Evolutionary conservation across 2,888 invertebrate genomes (phyloP).

Genomic region (Platycheirus rosarum): DNA sequence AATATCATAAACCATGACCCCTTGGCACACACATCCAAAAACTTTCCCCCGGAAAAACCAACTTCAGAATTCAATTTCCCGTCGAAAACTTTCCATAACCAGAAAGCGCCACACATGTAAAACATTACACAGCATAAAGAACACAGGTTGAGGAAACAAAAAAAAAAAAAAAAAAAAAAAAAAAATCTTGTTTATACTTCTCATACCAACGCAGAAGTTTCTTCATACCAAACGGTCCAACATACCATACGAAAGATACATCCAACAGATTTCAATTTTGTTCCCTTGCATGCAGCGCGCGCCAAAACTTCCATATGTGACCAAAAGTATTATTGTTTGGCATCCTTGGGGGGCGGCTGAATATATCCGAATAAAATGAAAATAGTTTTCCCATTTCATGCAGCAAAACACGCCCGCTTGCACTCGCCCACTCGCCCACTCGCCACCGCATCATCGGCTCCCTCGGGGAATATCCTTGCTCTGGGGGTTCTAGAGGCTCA

Average conservation of each 20-base stretch:
- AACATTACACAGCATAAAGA: conserved; percentile 25
- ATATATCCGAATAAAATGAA: conserved; percentile 36
- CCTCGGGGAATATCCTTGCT: conserved; percentile 17
- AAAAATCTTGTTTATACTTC: conserved; percentile 21
- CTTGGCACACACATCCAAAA: neutral
- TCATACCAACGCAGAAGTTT: conserved; percentile 12
- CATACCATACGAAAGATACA: conserved; percentile 11
- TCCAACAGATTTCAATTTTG: conserved; percentile 44
- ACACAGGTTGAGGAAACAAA: neutral
- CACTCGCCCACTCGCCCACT: neutral
- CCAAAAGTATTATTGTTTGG: conserved; percentile 58
- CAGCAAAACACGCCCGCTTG: neutral
- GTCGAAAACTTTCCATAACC: conserved; percentile 55
- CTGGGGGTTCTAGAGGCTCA: too few relatives aligned
- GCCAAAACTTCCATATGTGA: conserved; percentile 54
- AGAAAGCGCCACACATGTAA: conserved; percentile 43
- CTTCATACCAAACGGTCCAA: conserved; percentile 17
- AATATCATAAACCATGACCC: conserved; percentile 46
- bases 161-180: conserved; percentile 26
- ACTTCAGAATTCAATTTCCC: conserved; percentile 58
- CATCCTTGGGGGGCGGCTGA: neutral
- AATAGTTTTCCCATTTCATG: conserved; percentile 46
- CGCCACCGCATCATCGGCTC: neutral
- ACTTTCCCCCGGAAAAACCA: conserved; percentile 25
- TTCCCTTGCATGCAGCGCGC: conserved; percentile 21